Percentiles rank a stretch among this genome's conserved stretches.
Conservation (phyloP, 2,113 vertebrate species). For the Pimephales promelas region DNA sequence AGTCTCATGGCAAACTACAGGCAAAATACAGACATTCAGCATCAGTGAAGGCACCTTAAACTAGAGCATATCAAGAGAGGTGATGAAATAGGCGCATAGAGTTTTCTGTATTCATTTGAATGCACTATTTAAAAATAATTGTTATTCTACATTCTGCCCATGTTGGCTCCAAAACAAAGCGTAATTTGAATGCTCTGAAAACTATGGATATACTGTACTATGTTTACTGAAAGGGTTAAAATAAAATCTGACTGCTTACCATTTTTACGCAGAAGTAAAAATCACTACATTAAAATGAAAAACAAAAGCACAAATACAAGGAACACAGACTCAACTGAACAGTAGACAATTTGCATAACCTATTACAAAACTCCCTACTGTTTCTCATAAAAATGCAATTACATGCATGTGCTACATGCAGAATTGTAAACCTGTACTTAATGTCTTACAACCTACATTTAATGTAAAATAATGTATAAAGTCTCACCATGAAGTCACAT, state of each 20-base stretch:
- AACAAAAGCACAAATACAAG: background rate
- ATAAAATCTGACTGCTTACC: background rate
- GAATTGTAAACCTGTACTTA: background rate
- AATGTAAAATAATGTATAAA: background rate
- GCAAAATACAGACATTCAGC: background rate
- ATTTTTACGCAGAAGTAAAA: background rate
- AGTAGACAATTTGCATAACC: too few relatives aligned
- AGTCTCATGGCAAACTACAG: too few relatives aligned
- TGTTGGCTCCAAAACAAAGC: background rate
- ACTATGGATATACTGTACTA: background rate
- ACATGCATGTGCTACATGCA: background rate
- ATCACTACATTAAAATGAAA: background rate
- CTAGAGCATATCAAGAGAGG: background rate
- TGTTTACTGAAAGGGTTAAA: background rate
- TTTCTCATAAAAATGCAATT: too few relatives aligned
- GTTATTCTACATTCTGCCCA: background rate
- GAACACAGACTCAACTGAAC: too few relatives aligned
- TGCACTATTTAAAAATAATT: background rate
- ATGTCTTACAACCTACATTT: background rate
- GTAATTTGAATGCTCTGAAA: background rate
- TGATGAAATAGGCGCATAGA: background rate
- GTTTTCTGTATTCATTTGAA: background rate
- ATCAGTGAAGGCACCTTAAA: background rate
- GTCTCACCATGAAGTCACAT: background rate
- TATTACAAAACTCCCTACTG: too few relatives aligned